Conservation (phyloP, 2,888 invertebrate species). For the Cheilosia pagana region DNA sequence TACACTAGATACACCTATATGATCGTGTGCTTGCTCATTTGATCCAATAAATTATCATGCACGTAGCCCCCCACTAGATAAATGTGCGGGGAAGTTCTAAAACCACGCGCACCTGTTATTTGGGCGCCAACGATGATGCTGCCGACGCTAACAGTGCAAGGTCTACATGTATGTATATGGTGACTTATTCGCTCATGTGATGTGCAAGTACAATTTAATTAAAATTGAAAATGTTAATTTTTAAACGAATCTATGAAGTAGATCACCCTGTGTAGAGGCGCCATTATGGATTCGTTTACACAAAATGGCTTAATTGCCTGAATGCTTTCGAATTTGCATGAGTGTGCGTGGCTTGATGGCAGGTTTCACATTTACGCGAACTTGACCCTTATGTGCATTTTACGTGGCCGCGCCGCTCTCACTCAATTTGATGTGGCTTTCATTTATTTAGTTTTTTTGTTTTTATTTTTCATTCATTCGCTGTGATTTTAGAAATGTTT, state of each 20-base stretch:
- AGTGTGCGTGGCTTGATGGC: constrained; percentile 18
- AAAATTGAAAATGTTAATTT: constrained; percentile 12
- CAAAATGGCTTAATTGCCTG: constrained; percentile 43
- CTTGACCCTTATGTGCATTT: constrained; percentile 67
- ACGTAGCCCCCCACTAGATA: neutral
- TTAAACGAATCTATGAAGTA: constrained; percentile 12
- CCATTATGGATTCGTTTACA: constrained; percentile 27
- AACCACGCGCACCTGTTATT: constrained; percentile 32
- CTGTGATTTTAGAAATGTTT: constrained; percentile 22
- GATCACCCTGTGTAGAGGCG: constrained; percentile 48
- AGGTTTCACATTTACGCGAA: constrained; percentile 33
- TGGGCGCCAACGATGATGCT: neutral
- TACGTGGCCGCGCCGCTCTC: constrained; percentile 25
- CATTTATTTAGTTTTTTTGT: no score
- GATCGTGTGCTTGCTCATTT: constrained; percentile 30
- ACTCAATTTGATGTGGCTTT: constrained; percentile 32
- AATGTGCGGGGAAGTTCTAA: constrained; percentile 8
- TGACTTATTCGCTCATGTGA: constrained; percentile 39
- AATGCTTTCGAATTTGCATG: constrained; percentile 48
- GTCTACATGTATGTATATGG: neutral
- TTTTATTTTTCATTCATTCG: neutral
- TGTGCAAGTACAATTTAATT: constrained; percentile 38
- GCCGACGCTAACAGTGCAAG: neutral
- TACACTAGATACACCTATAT: constrained; percentile 41
- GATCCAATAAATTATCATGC: constrained; percentile 39